A percentile compares a stretch with the other conserved stretches of the same genome.
Conservation (phyloP, 2,888 invertebrate species). For the Thymelicus sylvestris region DNA sequence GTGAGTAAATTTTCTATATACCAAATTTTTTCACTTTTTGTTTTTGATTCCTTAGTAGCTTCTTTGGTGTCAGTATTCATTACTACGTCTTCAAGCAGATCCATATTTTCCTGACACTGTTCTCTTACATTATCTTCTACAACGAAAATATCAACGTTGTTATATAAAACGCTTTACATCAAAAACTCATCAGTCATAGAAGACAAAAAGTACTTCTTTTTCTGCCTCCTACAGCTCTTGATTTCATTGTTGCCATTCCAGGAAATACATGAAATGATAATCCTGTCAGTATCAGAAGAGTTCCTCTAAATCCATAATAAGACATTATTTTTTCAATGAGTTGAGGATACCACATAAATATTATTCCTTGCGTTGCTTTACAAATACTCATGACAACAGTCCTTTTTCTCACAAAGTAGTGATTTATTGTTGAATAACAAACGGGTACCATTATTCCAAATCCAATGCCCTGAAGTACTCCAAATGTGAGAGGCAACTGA, state of each 20-base stretch:
- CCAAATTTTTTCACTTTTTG: constrained; percentile 9
- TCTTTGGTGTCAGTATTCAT: constrained; percentile 25
- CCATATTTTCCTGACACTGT: constrained; percentile 52
- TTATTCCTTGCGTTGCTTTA: constrained; percentile 85
- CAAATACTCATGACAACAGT: constrained; percentile 86
- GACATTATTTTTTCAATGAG: constrained; percentile 78
- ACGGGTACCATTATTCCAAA: constrained; percentile 87
- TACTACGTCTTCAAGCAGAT: constrained; percentile 53
- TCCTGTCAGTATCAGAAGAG: constrained; percentile 84
- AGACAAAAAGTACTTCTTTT: constrained; percentile 67
- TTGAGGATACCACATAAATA: constrained; percentile 85
- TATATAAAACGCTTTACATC: background rate
- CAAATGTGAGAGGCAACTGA: constrained; percentile 84
- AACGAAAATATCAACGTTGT: constrained; percentile 44
- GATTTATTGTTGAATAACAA: constrained; percentile 86
- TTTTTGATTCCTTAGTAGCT: constrained; percentile 24
- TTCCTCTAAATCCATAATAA: constrained; percentile 86
- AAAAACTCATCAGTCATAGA: constrained; percentile 11
- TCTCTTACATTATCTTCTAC: constrained; percentile 52
- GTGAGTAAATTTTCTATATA: background rate
- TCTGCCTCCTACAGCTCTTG: constrained; percentile 29
- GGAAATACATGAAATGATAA: constrained; percentile 85
- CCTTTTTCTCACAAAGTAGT: constrained; percentile 85
- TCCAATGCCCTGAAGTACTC: constrained; percentile 85
- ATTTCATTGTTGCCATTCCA: constrained; percentile 84